These are phyloP conservation scores for Hypocryptadius cinnamomeus DNA, from an alignment of 2,113 vertebrate genomes.

Conservation along the genomic window DNA sequence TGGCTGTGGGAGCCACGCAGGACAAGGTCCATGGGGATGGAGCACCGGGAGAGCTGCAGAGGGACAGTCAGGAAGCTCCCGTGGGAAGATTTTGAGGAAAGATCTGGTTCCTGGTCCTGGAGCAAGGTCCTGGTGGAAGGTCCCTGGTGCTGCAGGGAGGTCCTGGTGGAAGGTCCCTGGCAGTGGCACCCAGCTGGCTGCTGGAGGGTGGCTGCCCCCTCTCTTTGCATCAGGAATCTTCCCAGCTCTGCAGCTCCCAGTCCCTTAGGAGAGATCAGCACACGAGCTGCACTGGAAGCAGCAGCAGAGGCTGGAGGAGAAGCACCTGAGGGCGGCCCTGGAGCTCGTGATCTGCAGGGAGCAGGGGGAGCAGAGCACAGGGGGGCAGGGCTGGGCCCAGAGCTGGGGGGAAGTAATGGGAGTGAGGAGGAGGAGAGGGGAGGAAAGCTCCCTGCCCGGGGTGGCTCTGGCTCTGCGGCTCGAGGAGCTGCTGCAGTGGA, in stretches of 20 bases:
- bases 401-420: not conserved
- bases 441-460: not conserved
- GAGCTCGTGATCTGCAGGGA: not conserved
- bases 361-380: not conserved
- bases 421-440: not conserved
- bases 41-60: not conserved
- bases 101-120: not conserved
- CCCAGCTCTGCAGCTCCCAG: not conserved
- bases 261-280: not conserved
- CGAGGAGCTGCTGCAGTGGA: not conserved
- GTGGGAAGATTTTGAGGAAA: not conserved
- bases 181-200: not conserved
- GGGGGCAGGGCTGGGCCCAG: not conserved
- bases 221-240: not conserved
- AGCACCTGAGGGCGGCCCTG: not conserved
- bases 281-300: not conserved
- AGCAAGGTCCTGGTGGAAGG: not conserved
- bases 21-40: fast-evolving
- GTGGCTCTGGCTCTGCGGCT: not conserved
- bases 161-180: not conserved
- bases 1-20: fast-evolving
- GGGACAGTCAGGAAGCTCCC: not conserved
- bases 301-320: not conserved
- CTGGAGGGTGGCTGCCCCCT: not conserved
- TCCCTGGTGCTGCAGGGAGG: not conserved